Percentiles rank a stretch among this genome's conserved stretches.
Evolutionary conservation across 2,113 vertebrate genomes (phyloP).

Genomic region (Panurus biarmicus): DNA sequence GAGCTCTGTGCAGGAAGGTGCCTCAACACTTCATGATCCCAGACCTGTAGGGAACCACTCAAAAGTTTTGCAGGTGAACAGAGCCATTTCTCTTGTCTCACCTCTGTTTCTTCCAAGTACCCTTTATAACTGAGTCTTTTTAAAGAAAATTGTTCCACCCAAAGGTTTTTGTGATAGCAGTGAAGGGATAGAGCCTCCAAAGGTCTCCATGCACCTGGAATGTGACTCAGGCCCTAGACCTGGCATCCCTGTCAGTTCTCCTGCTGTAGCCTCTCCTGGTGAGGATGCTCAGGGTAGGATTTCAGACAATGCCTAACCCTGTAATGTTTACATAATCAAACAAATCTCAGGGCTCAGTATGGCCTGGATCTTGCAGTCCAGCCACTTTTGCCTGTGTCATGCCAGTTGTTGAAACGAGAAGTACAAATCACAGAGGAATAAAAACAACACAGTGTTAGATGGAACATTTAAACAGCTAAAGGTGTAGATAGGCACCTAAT

Average conservation of each 20-base stretch:
- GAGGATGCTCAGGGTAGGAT: not conserved
- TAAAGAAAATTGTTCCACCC: not conserved
- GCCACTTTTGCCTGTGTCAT: not conserved
- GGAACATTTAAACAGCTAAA: not conserved
- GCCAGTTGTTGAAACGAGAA: not conserved
- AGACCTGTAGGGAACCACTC: not conserved
- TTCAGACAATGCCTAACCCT: not conserved
- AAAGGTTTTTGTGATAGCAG: not conserved
- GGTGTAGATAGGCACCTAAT: not conserved
- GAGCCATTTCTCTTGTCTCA: not conserved
- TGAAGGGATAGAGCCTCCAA: not conserved
- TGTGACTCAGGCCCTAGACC: not conserved
- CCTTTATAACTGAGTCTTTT: not conserved
- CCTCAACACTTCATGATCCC: not conserved
- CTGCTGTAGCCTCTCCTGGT: not conserved
- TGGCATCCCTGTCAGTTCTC: not conserved
- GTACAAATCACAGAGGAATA: not conserved
- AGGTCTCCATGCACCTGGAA: not conserved
- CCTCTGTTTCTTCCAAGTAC: not conserved
- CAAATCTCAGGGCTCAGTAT: not conserved
- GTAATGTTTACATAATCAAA: not conserved
- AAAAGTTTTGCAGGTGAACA: not conserved
- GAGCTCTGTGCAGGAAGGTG: not conserved
- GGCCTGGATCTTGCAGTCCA: not conserved
- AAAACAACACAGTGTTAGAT: not conserved